phyloP scores from a whole-genome alignment of 2,888 invertebrate species.

The Scaeva pyrastri region DNA sequence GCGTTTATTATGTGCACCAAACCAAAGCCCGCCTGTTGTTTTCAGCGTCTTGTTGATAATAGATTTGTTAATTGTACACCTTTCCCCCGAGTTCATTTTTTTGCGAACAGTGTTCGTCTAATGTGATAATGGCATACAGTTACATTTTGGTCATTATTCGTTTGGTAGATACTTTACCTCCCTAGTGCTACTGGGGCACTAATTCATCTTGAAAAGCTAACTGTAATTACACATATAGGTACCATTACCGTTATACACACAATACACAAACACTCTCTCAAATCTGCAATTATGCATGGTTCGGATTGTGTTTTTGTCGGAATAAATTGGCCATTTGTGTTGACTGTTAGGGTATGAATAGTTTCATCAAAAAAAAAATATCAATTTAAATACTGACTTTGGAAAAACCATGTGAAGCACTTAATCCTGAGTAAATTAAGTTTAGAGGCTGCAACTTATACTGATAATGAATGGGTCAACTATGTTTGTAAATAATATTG shows the following conservation, averaged over 20 bases:
- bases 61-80: slow-evolving; percentile 67
- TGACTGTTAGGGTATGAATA: slow-evolving; percentile 4
- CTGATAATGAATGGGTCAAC: too few relatives aligned
- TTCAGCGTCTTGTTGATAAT: slow-evolving; percentile 63
- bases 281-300: background rate
- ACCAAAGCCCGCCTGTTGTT: slow-evolving; percentile 37
- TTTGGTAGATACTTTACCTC: too few relatives aligned
- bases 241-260: slow-evolving; percentile 31
- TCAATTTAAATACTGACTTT: too few relatives aligned
- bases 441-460: too few relatives aligned
- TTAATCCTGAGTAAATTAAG: too few relatives aligned
- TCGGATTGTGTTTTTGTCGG: slow-evolving; percentile 17
- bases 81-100: slow-evolving; percentile 10
- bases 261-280: background rate
- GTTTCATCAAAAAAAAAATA: slow-evolving; percentile 19
- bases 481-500: too few relatives aligned
- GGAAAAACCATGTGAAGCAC: background rate
- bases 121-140: slow-evolving; percentile 60
- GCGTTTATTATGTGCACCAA: slow-evolving; percentile 46
- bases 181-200: slow-evolving; percentile 15
- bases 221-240: too few relatives aligned
- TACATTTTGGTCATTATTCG: slow-evolving; percentile 22
- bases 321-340: slow-evolving; percentile 56
- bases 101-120: slow-evolving; percentile 12
- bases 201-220: slow-evolving; percentile 47